Evolutionary conservation across 2,888 invertebrate species (phyloP), one percentile per base, ranked within the genome.

Genomic region (Electrophaes corylata): DNA sequence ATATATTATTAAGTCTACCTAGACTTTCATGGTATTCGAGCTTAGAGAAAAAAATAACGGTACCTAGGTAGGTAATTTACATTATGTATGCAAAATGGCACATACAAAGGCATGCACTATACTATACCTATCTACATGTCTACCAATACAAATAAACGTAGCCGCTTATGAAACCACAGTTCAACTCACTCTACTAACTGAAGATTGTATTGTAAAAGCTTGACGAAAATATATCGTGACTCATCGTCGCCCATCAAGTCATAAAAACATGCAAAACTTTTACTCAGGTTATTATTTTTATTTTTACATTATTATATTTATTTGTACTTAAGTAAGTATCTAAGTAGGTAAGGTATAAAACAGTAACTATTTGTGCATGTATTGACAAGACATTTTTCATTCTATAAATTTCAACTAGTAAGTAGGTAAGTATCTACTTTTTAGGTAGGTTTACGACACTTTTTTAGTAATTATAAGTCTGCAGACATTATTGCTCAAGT

Each of bases 241-340:
- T n/a, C n/a, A n/a, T n/a, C n/a, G n/a, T n/a, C n/a, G n/a, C n/a
- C n/a, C n/a, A n/a, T n/a, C n/a, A n/a, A n/a, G 60, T 69, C 64
- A 70, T 72, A 66, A 51, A 40, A 60, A 64, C 78, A 78, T 76
- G 76, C 70, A 29, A 10, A 2, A 1, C 10, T 10, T 10, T 29
- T 10, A 10, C 5, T 10, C 1, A 29, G 2, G 26, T 6, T 29
- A 29, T 29, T 4, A 20, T 1, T n/a, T n/a, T n/a, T n/a, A n/a
- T n/a, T n/a, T n/a, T n/a, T n/a, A n/a, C n/a, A n/a, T n/a, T n/a
- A n/a, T n/a, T n/a, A n/a, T n/a, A n/a, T n/a, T n/a, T n/a, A n/a
- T n/a, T n/a, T n/a, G n/a, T n/a, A n/a, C n/a, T n/a, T n/a, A n/a
- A n/a, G n/a, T n/a, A n/a, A n/a, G n/a, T n/a, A n/a, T n/a, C n/a